Evolutionary conservation across 2,113 vertebrate species (phyloP).

Genomic region (Mobula birostris): DNA sequence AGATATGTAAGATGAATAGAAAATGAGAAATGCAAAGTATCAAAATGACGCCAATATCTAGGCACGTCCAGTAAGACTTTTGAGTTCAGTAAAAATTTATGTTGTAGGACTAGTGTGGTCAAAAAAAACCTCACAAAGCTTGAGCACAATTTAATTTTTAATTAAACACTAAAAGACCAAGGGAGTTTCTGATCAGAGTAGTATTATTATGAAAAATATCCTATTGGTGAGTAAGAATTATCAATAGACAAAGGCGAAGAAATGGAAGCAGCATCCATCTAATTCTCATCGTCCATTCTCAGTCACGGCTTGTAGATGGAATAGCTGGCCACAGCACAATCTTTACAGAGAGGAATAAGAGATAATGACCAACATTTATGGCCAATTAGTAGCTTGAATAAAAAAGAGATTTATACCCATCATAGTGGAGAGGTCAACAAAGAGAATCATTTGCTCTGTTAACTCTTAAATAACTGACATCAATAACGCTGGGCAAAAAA

Average conservation of each 20-base stretch:
- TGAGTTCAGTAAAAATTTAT: neutral
- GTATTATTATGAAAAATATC: neutral
- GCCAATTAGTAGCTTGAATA: neutral
- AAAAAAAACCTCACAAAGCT: neutral
- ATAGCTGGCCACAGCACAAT: neutral
- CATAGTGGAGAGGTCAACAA: neutral
- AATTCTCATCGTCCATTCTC: neutral
- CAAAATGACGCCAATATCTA: neutral
- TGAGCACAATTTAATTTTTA: neutral
- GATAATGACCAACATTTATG: neutral
- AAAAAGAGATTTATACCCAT: neutral
- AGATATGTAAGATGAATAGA: neutral
- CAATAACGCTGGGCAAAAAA: neutral
- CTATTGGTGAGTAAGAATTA: neutral
- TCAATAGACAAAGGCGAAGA: neutral
- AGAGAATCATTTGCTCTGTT: neutral
- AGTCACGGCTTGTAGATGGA: neutral
- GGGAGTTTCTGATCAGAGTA: neutral
- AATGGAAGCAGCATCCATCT: neutral
- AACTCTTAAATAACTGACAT: neutral
- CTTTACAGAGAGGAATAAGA: neutral
- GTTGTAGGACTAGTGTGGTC: neutral
- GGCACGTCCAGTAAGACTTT: too few relatives aligned
- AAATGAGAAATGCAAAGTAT: neutral
- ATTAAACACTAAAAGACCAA: neutral